Evolutionary conservation across 2,888 invertebrate species (phyloP).

Genomic region (Metallyticus violacea): DNA sequence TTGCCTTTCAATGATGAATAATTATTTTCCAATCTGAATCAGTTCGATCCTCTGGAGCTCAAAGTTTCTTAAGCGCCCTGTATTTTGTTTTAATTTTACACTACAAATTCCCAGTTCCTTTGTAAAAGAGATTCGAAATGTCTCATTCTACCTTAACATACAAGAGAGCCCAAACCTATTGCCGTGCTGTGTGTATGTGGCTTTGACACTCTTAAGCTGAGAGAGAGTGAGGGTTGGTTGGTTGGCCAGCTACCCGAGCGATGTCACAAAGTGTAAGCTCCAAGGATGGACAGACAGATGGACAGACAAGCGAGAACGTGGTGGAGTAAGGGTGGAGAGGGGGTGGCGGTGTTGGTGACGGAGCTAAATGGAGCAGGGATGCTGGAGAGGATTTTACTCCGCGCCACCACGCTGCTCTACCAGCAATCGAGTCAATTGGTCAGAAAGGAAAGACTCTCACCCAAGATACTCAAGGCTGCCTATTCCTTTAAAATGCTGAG

Average conservation of each 20-base stretch:
- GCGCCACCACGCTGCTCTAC: neutral
- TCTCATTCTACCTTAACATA: neutral
- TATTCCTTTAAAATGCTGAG: neutral
- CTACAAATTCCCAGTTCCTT: neutral
- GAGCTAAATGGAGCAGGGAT: conserved; percentile 18
- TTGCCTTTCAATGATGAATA: too few species aligned
- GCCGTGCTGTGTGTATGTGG: neutral
- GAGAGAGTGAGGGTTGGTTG: neutral
- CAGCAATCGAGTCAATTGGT: conserved; percentile 25
- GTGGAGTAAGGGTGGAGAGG: neutral
- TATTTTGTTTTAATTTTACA: neutral
- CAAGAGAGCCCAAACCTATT: neutral
- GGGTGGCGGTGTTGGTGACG: conserved; percentile 14
- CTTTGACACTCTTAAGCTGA: neutral
- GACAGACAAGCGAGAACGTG: neutral
- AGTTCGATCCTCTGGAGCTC: neutral
- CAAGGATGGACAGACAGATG: neutral
- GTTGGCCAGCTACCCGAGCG: neutral
- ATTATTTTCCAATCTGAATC: too few species aligned
- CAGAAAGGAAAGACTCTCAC: conserved; percentile 12
- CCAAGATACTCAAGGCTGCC: neutral
- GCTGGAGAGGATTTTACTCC: conserved; percentile 15
- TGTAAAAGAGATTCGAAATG: neutral
- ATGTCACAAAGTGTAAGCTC: neutral
- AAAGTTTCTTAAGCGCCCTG: neutral